phyloP scores from a whole-genome alignment of 2,888 invertebrate genomes.

The Theretra japonica region DNA sequence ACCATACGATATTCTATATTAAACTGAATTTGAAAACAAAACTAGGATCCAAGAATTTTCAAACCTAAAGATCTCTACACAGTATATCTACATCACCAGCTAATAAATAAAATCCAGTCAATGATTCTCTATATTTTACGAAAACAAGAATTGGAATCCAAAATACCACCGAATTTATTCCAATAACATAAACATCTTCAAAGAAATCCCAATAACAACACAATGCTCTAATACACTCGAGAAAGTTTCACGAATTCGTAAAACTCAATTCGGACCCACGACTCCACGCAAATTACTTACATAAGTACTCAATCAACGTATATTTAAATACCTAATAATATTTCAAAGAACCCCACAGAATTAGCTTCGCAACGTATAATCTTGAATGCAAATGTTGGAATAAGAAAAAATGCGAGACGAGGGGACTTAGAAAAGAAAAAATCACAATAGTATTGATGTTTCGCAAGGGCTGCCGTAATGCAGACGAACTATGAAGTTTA shows the following conservation, averaged over 20 bases:
- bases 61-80: too few species aligned
- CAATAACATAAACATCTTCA: not conserved
- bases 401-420: conserved; percentile 42
- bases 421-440: conserved; percentile 41
- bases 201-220: not conserved
- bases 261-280: conserved; percentile 18
- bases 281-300: conserved; percentile 18
- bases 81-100: too few species aligned
- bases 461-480: conserved; percentile 14
- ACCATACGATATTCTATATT: too few species aligned
- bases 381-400: conserved; percentile 59
- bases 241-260: not conserved
- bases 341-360: conserved; percentile 45
- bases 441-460: conserved; percentile 42
- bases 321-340: conserved; percentile 31
- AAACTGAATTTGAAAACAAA: too few species aligned
- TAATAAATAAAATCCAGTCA: too few species aligned
- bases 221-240: not conserved
- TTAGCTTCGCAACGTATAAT: conserved; percentile 56
- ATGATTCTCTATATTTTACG: too few species aligned
- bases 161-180: not conserved
- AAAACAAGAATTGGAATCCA: too few species aligned
- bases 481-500: not conserved
- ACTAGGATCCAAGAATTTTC: too few species aligned
- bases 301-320: conserved; percentile 28